Conservation (phyloP, 2,797 vertebrate species). For the Anisognathus igniventris region DNA sequence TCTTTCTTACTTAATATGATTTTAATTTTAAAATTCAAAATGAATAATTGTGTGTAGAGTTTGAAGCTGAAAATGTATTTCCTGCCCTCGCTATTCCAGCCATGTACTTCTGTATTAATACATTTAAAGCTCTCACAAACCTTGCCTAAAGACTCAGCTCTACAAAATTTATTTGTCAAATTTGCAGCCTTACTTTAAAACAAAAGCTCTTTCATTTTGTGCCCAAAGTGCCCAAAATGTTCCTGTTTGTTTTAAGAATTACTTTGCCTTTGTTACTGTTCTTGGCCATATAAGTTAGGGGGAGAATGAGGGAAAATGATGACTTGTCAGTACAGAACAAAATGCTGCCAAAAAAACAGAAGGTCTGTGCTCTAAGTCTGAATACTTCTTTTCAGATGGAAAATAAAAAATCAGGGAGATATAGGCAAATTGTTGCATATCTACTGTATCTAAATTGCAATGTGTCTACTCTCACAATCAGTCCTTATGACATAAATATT, state of each 20-base stretch:
- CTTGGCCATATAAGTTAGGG: not conserved
- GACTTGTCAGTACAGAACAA: not conserved
- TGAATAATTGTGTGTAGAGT: accelerated
- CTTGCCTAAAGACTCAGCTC: not conserved
- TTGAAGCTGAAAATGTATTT: not conserved
- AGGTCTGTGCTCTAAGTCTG: not conserved
- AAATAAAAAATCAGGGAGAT: not conserved
- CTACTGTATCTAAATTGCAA: not conserved
- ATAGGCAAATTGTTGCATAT: not conserved
- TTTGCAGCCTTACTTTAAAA: not conserved
- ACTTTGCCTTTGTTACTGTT: not conserved
- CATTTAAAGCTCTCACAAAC: not conserved
- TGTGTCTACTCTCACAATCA: not conserved
- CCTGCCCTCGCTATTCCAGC: accelerated
- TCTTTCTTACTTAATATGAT: not conserved
- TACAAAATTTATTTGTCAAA: not conserved
- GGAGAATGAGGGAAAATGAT: not conserved
- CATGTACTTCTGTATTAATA: not conserved
- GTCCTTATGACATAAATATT: not conserved
- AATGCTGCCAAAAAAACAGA: not conserved
- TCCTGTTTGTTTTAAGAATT: not conserved
- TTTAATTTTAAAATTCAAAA: not conserved
- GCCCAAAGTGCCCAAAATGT: not conserved
- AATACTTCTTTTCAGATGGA: not conserved
- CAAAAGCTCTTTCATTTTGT: not conserved